phyloP scores from a whole-genome alignment of 2,888 invertebrate species.

The Pecten maximus region DNA sequence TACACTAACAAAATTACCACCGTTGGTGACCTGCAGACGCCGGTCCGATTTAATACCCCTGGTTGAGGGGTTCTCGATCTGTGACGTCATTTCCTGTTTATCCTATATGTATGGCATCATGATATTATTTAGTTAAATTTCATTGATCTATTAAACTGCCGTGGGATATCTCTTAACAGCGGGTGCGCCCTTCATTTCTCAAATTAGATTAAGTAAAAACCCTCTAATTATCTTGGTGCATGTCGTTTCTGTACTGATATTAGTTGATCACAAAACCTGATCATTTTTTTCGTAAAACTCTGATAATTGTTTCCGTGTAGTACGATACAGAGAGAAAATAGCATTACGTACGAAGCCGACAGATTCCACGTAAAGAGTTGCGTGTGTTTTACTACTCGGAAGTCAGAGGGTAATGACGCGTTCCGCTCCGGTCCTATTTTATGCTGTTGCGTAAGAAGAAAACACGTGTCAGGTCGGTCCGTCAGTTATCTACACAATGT shows the following conservation, averaged over 20 bases:
- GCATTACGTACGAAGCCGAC: neutral
- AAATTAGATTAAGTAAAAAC: neutral
- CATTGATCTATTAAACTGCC: no score
- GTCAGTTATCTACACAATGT: neutral
- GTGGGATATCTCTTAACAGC: no score
- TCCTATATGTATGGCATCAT: no score
- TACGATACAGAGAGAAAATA: neutral
- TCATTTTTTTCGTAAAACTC: no score
- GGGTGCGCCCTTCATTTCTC: neutral
- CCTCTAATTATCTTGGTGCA: neutral
- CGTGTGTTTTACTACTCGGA: neutral
- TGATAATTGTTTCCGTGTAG: neutral
- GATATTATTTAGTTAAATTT: no score
- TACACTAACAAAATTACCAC: no score
- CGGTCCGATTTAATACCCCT: no score
- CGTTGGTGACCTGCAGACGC: no score
- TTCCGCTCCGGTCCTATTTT: neutral
- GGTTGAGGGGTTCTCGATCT: no score
- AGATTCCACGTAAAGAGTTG: neutral
- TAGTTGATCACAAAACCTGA: neutral
- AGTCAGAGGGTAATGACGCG: constrained; percentile 3
- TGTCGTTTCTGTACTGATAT: neutral
- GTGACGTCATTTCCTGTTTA: no score
- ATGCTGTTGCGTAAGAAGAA: neutral
- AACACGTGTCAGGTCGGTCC: neutral